Percentiles rank a stretch among this genome's conserved stretches.
phyloP scores from a whole-genome alignment of 2,797 vertebrate genomes.

The Xiphophorus birchmanni region DNA sequence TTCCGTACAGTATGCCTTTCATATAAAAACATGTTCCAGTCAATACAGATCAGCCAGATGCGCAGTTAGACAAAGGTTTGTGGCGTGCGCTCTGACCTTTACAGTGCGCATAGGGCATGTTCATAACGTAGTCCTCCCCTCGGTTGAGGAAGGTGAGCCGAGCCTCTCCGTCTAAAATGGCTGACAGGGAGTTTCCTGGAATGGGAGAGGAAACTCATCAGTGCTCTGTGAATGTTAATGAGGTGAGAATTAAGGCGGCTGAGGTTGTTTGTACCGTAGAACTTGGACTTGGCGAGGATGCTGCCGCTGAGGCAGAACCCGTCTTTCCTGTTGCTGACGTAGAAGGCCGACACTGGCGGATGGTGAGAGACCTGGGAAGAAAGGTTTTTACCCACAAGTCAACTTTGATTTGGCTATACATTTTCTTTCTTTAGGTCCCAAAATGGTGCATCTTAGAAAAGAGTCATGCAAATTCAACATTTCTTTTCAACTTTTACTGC shows the following conservation, averaged over 20 bases:
- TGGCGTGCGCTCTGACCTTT: conserved; percentile 85
- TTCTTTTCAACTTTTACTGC: not conserved
- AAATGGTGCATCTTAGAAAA: not conserved
- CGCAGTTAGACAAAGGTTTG: not conserved
- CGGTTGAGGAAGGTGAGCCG: conserved; percentile 93
- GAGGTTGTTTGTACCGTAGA: conserved; percentile 86
- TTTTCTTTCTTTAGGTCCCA: too few relatives aligned
- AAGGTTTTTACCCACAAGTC: not conserved
- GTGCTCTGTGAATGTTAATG: not conserved
- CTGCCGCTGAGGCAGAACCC: conserved; percentile 98
- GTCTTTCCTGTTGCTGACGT: conserved; percentile 98
- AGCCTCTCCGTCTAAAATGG: conserved; percentile 95
- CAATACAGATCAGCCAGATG: not conserved
- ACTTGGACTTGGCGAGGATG: conserved; percentile 98
- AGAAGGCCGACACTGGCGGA: conserved; percentile 97
- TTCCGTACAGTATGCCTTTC: conserved; percentile 95
- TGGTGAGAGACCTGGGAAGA: conserved; percentile 93
- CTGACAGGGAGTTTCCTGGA: conserved; percentile 95
- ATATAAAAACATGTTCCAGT: not conserved
- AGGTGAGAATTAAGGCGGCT: too few relatives aligned
- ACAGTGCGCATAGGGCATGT: conserved; percentile 98
- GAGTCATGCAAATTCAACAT: not conserved
- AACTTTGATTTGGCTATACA: not conserved
- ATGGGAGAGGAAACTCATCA: not conserved
- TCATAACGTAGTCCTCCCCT: conserved; percentile 97